Evolutionary conservation across 2,888 invertebrate species (phyloP).

Genomic region (Hypselothyrea guttata): DNA sequence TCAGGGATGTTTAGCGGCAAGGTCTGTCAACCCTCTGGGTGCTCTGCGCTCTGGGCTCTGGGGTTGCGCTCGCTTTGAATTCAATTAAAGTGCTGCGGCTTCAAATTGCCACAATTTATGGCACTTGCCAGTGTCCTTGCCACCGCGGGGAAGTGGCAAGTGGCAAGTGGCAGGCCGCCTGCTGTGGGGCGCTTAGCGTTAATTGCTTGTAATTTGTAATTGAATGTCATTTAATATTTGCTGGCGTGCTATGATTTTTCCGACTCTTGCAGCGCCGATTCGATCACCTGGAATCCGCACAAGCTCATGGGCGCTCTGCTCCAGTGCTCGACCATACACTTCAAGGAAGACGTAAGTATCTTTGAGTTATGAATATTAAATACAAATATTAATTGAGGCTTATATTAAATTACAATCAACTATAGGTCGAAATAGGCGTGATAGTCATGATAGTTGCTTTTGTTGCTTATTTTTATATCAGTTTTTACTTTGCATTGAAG

Average conservation of each 20-base stretch:
- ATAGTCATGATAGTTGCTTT: no score
- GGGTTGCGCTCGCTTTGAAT: conserved; percentile 69
- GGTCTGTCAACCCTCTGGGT: conserved; percentile 49
- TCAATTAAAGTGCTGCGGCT: conserved; percentile 80
- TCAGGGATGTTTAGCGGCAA: conserved; percentile 80
- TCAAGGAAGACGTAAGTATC: conserved; percentile 95
- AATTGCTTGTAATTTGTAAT: conserved; percentile 81
- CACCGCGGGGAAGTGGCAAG: conserved; percentile 15
- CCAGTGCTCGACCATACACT: conserved; percentile 98
- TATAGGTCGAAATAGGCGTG: no score
- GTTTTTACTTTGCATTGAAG: no score
- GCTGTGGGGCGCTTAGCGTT: conserved; percentile 72
- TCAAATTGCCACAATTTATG: conserved; percentile 77
- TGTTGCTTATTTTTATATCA: no score
- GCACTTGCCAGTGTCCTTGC: conserved; percentile 61
- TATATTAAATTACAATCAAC: no score
- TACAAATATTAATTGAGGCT: no score
- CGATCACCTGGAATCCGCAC: conserved; percentile 99
- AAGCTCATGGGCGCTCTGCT: conserved; percentile 98
- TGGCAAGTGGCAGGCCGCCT: conserved; percentile 8
- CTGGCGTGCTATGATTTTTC: conserved; percentile 51
- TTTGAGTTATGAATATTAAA: no score
- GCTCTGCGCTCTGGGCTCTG: conserved; percentile 6
- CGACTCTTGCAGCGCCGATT: conserved; percentile 89
- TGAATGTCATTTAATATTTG: conserved; percentile 73